phyloP scores from a whole-genome alignment of 2,113 vertebrate genomes.

The Neoarius graeffei region DNA sequence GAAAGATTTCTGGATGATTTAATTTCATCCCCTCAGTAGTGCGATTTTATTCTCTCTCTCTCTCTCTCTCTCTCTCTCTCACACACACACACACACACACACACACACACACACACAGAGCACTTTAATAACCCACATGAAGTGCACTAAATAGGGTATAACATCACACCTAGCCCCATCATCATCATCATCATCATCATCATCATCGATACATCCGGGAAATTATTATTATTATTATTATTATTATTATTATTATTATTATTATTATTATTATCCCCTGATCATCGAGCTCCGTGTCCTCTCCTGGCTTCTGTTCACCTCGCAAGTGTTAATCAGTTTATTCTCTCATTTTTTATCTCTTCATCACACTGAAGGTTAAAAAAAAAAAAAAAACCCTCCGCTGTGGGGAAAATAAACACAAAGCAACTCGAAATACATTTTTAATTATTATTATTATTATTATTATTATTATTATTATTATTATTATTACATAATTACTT shows the following conservation, averaged over 20 bases:
- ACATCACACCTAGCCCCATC: neutral
- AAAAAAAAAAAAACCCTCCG: too few relatives aligned
- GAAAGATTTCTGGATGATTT: neutral
- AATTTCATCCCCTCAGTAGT: neutral
- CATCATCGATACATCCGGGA: neutral
- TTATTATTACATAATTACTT: neutral
- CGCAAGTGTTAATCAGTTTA: neutral
- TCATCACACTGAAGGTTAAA: too few relatives aligned
- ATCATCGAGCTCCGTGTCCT: constrained; percentile 16
- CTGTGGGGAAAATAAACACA: neutral
- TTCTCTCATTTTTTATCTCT: neutral
- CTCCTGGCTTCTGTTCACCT: constrained; percentile 35
- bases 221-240: neutral
- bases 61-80: too few relatives aligned
- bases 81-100: too few relatives aligned
- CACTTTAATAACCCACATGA: too few relatives aligned
- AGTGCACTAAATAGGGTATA: neutral
- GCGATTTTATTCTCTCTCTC: neutral
- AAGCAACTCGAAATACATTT: neutral
- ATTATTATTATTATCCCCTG: neutral
- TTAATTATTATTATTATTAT: neutral
- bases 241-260: neutral
- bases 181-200: neutral
- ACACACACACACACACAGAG: too few relatives aligned
- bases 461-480: neutral